Evolutionary conservation across 1,140 invertebrate genomes (phyloP), one percentile per base, ranked within the genome.

Genomic region (Neodiprion virginianus): DNA sequence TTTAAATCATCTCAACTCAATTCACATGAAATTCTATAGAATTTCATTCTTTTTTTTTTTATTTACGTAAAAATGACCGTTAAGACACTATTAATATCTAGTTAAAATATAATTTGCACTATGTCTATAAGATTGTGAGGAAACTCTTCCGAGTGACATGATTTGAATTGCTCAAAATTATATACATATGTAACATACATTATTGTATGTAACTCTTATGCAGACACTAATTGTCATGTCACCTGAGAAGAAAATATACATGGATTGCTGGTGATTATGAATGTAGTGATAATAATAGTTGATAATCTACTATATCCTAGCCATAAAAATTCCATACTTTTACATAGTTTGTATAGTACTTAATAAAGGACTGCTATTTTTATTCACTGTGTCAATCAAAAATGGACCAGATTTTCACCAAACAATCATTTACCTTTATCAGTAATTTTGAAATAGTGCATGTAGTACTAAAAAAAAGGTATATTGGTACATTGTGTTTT

Each of bases 101-200:
- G 28, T 40, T 40, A 40, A 40, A 40, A 40, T 40, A 40, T 40
- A 40, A 40, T 40, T 40, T 40, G 28, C 28, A 40, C 28, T 40
- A 14, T 9, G n/a, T 68, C n/a, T 40, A 12, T 74, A 40, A 40
- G 28, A 40, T 40, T 40, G 48, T 50, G 28, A 40, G 48, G 66
- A 73, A 70, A 73, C 72, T 76, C 72, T 76, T 76, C 75, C 75
- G 72, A 67, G 72, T 61, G 75, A 76, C 75, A 69, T 48, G 66
- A 74, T 65, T 3, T 40, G 8, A 53, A 61, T 61, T 61, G 53
- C 53, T 61, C 53, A 14, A 61, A 61, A 61, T 61, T 8, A 61
- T 61, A 61, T 40, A 40, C 28, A 40, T 40, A 5, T 40, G 28
- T 40, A 40, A 40, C 21, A 17, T 53, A 65, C 28, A 40, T 72